phyloP scores from a whole-genome alignment of 2,113 vertebrate species.

The Poecile atricapillus region DNA sequence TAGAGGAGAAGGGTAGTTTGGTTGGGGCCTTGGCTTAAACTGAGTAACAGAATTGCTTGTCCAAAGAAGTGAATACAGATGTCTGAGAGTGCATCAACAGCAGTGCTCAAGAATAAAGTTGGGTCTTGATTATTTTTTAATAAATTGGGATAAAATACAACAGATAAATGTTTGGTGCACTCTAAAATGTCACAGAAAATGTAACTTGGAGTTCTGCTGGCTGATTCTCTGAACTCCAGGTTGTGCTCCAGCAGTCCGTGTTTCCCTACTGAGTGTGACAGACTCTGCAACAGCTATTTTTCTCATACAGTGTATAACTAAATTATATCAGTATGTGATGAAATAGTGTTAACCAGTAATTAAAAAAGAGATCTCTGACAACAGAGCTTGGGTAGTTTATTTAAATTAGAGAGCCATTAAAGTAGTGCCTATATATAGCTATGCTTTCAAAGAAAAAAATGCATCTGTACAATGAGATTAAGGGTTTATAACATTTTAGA shows the following conservation, averaged over 20 bases:
- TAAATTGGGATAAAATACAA: neutral
- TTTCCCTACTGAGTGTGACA: neutral
- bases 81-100: neutral
- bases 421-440: neutral
- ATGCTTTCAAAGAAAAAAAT: neutral
- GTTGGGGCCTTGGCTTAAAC: neutral
- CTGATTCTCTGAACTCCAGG: neutral
- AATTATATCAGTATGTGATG: neutral
- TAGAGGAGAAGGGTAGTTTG: neutral
- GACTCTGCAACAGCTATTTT: neutral
- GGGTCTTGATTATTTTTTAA: neutral
- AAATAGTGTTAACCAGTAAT: neutral
- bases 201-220: neutral
- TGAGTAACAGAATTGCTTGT: constrained; percentile 27
- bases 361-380: neutral
- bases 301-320: neutral
- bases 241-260: neutral
- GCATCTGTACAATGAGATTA: neutral
- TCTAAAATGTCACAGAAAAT: neutral
- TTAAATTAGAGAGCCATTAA: neutral
- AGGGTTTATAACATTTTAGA: neutral
- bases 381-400: neutral
- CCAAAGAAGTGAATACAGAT: constrained; percentile 14
- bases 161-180: neutral
- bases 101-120: neutral